Evolutionary conservation across 2,113 vertebrate species (phyloP), one percentile per base, ranked within the genome.

Genomic region (Vulpes lagopus): DNA sequence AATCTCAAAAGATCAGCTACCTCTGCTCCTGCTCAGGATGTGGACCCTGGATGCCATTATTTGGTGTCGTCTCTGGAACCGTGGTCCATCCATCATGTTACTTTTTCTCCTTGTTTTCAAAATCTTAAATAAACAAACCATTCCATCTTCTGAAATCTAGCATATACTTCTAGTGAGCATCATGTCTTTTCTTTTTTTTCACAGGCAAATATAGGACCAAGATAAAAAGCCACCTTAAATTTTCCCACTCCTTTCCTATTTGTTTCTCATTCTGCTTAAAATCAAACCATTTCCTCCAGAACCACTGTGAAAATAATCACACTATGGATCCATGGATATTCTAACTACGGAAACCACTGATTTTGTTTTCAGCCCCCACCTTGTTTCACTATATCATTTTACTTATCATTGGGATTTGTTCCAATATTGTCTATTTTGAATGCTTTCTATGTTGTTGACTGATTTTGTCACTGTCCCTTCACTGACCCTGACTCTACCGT

Each of bases 241-340:
- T 64, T 62, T 69, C 30, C n/a, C 8, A 43, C 8, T 73, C 49
- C n/a, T 53, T 83, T 49, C 22, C 14, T 95, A 22, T 71, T 94
- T 84, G 84, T 83, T 85, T 25, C 12, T 84, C 14, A 22, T 86
- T 90, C 8, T 35, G 9, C 71, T 89, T 57, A 64, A 87, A 94
- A 83, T 27, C 1, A 73, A 51, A 49, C 23, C 2, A 0, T 67
- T 43, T 0, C 27, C 20, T 16, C 35, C 8, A 62, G 32, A 62
- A 6, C 11, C n/a, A 49, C 20, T 1, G 32, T 49, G 17, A 53
- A 69, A 49, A 8, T 23, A 16, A 62, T 80, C 30, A 64, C 25
- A 30, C 12, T 43, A 3, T 74, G 22, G 6, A 65, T n/a, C 35
- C 32, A 30, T 8, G 19, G 11, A 0, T 20, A 51, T 85, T 43